Base-by-base conservation (phyloP, 2,113 vertebrate species). In the Chlorodrepanis virens region DNA sequence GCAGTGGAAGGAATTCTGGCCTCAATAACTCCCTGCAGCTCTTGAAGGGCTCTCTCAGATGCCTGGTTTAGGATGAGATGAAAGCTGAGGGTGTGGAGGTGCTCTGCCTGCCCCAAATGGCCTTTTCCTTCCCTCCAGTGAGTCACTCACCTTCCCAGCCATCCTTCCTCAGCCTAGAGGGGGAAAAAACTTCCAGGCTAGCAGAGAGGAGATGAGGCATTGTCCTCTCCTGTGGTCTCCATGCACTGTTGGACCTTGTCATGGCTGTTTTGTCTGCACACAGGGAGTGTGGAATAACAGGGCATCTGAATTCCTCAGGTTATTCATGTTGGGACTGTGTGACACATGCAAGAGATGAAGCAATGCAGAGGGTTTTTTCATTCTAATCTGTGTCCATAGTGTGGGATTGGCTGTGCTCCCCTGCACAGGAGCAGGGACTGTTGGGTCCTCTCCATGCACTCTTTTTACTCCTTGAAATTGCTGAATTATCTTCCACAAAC, bases 401-500 rank as follows among this genome's bases (percentile, higher is more conserved):
- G 25, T 5, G 23, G 61, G 50, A 40, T 70, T 57, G 16, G 19
- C 49, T 2, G 11, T 11, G 35, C 23, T 77, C 9, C 37, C 33
- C 33, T 14, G 18, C 39, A 29, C 7, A 0, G 61, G 37, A 65
- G 40, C 17, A 5, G 22, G 18, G 5, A 1, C 81, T 65, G 2
- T 9, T 25, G 33, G 8, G 35, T 64, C 3, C 0, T 28, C n/a
- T 87, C 70, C 49, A 72, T 76, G 67, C 89, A 65, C 7, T 28
- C 84, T 84, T 67, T 80, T 45, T 21, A 8, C 77, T 35, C 45
- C 35, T 39, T 39, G 49, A 82, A 89, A 89, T n/a, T 47, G 74
- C 91, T 93, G 83, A 87, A 79, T 83, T 78, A 40, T 65, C 93
- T 87, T 72, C 57, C 89, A 21, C 50, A 29, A 85, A 57, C 89